A percentile compares a stretch with the other conserved stretches of the same genome.
These are phyloP conservation scores for Drosophila lini DNA, from an alignment of 1,140 invertebrate genomes.

Conservation along the genomic window DNA sequence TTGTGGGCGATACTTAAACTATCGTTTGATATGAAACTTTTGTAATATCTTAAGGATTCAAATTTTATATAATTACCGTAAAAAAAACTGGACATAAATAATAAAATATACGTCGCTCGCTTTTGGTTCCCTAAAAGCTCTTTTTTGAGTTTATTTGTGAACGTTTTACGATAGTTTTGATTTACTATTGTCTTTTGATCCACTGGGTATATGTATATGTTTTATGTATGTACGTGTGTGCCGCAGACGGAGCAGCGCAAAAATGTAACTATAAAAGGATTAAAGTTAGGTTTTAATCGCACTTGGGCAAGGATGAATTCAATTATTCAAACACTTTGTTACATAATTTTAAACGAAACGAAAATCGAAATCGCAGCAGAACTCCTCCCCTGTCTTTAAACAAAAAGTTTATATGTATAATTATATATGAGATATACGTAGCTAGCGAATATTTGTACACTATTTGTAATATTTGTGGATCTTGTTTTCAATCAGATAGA, in stretches of 20 bases:
- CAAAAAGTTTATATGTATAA: constrained; percentile 8
- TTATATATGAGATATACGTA: constrained; percentile 54
- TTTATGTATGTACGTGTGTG: constrained; percentile 17
- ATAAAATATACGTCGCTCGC: neutral
- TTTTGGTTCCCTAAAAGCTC: neutral
- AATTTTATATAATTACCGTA: too few relatives aligned
- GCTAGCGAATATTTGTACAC: constrained; percentile 78
- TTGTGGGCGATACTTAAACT: neutral
- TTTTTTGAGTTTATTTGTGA: neutral
- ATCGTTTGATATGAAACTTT: neutral
- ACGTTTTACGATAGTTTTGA: neutral
- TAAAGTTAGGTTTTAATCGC: constrained; percentile 21
- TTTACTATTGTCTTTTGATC: neutral
- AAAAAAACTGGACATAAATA: neutral
- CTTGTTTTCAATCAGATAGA: constrained; percentile 21
- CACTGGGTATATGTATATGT: constrained; percentile 30
- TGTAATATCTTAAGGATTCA: too few relatives aligned
- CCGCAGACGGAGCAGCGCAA: neutral
- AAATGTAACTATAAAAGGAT: constrained; percentile 9
- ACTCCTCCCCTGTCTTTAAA: constrained; percentile 1
- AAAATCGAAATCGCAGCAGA: constrained; percentile 10
- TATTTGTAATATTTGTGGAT: constrained; percentile 64
- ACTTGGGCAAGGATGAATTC: constrained; percentile 8
- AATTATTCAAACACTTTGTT: constrained; percentile 59
- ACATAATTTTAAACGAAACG: constrained; percentile 62